Percentiles rank a stretch among this genome's conserved stretches.
These are phyloP conservation scores for Orthosia cruda DNA, from an alignment of 2,888 invertebrate genomes.

Conservation along the genomic window DNA sequence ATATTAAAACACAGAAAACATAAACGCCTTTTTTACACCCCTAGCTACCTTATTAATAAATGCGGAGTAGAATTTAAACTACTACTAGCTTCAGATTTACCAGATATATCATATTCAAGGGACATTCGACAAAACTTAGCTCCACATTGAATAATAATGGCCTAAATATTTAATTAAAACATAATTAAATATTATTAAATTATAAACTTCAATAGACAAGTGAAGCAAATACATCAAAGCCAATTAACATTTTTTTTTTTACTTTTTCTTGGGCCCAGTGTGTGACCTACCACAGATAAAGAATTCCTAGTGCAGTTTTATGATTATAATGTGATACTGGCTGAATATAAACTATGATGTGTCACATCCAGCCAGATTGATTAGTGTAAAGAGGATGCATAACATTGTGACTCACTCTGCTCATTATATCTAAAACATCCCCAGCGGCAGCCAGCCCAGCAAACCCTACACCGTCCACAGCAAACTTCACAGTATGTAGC, in stretches of 20 bases:
- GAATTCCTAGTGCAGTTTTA: neutral
- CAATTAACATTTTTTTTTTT: neutral
- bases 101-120: too few species aligned
- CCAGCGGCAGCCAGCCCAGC: slow-evolving; percentile 96
- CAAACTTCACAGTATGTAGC: slow-evolving; percentile 97
- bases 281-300: neutral
- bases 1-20: slow-evolving; percentile 9
- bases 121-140: too few species aligned
- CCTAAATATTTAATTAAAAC: too few species aligned
- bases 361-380: neutral
- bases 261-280: neutral
- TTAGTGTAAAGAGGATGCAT: slow-evolving; percentile 3
- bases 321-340: neutral
- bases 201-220: neutral
- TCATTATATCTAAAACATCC: slow-evolving; percentile 97
- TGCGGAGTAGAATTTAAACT: too few species aligned
- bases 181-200: too few species aligned
- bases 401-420: slow-evolving; percentile 93
- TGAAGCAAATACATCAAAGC: neutral
- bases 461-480: slow-evolving; percentile 97
- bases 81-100: too few species aligned
- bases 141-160: too few species aligned
- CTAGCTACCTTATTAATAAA: too few species aligned
- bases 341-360: neutral
- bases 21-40: too few species aligned